Evolutionary conservation across 2,888 invertebrate genomes (phyloP).

Genomic region (Eugnorisma glareosa): DNA sequence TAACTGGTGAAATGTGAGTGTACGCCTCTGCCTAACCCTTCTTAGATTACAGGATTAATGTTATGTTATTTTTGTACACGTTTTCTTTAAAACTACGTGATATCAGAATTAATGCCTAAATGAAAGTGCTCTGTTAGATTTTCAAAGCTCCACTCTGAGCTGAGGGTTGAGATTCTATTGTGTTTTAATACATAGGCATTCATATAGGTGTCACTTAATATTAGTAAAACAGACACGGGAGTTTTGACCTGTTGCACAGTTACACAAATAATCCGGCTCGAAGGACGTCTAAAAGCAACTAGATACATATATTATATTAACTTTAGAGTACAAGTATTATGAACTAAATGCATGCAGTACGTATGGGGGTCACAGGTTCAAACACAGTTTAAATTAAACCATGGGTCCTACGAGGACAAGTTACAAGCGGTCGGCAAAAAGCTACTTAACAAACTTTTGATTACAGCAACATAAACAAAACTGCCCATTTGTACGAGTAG

Average conservation of each 20-base stretch:
- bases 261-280: not conserved
- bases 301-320: conserved; percentile 26
- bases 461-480: not conserved
- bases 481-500: not conserved
- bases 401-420: not conserved
- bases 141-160: not conserved
- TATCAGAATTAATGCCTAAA: not conserved
- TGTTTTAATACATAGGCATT: not conserved
- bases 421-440: not conserved
- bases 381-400: not conserved
- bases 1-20: no score
- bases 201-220: not conserved
- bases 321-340: not conserved
- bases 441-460: conserved; percentile 2
- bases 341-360: not conserved
- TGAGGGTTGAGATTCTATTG: not conserved
- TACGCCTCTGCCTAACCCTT: no score
- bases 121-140: not conserved
- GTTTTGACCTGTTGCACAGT: not conserved
- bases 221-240: not conserved
- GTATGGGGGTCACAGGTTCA: conserved; percentile 1
- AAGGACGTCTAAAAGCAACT: not conserved
- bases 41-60: no score
- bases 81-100: not conserved
- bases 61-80: not conserved